Evolutionary conservation across 2,797 vertebrate species (phyloP).

Genomic region (Chelon labrosus): DNA sequence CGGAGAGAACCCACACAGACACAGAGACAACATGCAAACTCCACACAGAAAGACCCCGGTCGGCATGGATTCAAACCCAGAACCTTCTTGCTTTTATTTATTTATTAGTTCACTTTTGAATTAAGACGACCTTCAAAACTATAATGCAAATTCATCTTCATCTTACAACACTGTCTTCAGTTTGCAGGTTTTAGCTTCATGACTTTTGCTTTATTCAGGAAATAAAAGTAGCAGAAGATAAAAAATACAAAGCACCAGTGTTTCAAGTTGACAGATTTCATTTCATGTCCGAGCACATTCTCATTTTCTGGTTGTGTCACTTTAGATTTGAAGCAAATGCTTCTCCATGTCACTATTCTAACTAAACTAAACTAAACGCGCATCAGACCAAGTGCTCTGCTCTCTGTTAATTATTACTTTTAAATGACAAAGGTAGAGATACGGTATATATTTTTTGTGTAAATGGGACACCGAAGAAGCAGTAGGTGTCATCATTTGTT

Average conservation of each 20-base stretch:
- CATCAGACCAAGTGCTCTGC: background rate
- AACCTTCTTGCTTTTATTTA: too few relatives aligned
- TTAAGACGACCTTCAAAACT: background rate
- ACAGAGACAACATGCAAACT: too few relatives aligned
- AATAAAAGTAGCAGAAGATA: constrained; percentile 16
- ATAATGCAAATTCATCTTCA: constrained; percentile 11
- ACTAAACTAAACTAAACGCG: constrained; percentile 22
- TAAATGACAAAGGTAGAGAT: too few relatives aligned
- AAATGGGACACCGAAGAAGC: rapidly evolving
- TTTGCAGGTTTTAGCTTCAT: background rate
- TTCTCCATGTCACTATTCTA: constrained; percentile 11
- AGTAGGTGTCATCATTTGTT: background rate
- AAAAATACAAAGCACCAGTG: constrained; percentile 39
- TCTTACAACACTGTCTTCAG: background rate
- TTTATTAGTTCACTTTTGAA: background rate
- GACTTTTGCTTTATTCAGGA: constrained; percentile 16
- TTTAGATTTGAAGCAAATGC: constrained; percentile 18
- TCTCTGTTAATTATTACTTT: constrained; percentile 5
- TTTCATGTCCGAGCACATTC: constrained; percentile 55
- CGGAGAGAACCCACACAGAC: too few relatives aligned
- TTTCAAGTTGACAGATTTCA: constrained; percentile 45
- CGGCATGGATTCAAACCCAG: too few relatives aligned
- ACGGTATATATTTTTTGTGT: background rate
- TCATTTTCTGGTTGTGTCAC: constrained; percentile 55
- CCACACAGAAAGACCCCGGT: too few relatives aligned